Evolutionary conservation across 2,888 invertebrate genomes (phyloP).

Genomic region (Dioctria rufipes): DNA sequence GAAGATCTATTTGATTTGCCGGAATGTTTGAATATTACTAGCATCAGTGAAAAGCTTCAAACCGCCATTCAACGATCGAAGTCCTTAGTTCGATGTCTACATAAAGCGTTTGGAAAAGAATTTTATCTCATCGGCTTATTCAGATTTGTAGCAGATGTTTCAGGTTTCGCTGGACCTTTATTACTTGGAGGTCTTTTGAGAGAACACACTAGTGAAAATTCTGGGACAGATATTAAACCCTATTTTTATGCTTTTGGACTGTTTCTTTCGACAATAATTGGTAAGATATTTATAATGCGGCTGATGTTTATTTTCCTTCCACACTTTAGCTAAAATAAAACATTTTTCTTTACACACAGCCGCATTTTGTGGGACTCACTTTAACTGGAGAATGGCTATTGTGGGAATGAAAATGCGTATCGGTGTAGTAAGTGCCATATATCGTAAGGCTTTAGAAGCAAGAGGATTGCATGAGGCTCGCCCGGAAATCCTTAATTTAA

Average conservation of each 20-base stretch:
- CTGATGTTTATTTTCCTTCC: neutral
- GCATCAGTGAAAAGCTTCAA: slow-evolving; percentile 67
- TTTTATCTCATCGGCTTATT: slow-evolving; percentile 89
- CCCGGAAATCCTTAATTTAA: slow-evolving; percentile 95
- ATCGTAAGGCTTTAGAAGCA: slow-evolving; percentile 75
- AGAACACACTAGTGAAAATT: slow-evolving; percentile 77
- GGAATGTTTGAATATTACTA: slow-evolving; percentile 67
- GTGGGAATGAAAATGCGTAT: slow-evolving; percentile 90
- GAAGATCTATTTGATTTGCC: slow-evolving; percentile 90
- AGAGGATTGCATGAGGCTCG: slow-evolving; percentile 72
- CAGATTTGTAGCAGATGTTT: slow-evolving; percentile 85
- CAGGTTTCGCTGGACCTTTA: slow-evolving; percentile 91
- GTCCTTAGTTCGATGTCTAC: slow-evolving; percentile 79
- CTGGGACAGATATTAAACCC: slow-evolving; percentile 76
- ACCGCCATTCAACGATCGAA: slow-evolving; percentile 68
- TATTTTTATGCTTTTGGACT: slow-evolving; percentile 80
- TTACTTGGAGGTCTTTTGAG: slow-evolving; percentile 86
- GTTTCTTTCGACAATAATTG: slow-evolving; percentile 78
- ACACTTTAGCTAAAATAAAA: too few species aligned
- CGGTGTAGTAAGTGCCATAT: slow-evolving; percentile 86
- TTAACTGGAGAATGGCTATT: slow-evolving; percentile 88
- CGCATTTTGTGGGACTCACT: slow-evolving; percentile 88
- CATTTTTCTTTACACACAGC: slow-evolving; percentile 69
- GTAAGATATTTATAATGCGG: slow-evolving; percentile 71
- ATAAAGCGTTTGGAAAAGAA: slow-evolving; percentile 83